Evolutionary conservation across 2,888 invertebrate genomes (phyloP), one percentile per base, ranked within the genome.

Genomic region (Leistus spinibarbis): DNA sequence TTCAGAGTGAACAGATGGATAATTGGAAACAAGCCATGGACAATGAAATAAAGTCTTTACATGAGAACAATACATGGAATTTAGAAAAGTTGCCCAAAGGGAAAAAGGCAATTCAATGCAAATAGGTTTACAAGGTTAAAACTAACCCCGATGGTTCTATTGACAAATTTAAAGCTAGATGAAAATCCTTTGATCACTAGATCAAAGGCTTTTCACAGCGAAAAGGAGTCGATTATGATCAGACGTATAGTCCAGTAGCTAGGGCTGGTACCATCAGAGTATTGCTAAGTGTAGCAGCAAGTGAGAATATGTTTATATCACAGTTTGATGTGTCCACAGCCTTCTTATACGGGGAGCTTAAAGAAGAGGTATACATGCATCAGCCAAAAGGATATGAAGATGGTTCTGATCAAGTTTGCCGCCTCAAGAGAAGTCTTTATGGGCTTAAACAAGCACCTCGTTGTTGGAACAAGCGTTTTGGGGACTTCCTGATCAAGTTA

Each of bases 301-400:
- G n/a, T n/a, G 77, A 78, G 9, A 54, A 73, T 4, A 63, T 65
- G 13, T 53, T 76, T 40, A 76, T 23, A 67, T 23, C 82, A 10
- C 77, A 82, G 74, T 53, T 78, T 76, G 60, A 81, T 79, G 75
- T 83, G 0, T 81, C 81, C 76, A 82, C 77, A 81, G 81, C 5
- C 70, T 83, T 13, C 74, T 81, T 77, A n/a, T n/a, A n/a, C n/a
- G n/a, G n/a, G n/a, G n/a, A n/a, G n/a, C n/a, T n/a, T n/a, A n/a
- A n/a, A n/a, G n/a, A n/a, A n/a, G n/a, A n/a, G n/a, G n/a, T n/a
- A n/a, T n/a, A n/a, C n/a, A n/a, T n/a, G n/a, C n/a, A n/a, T n/a
- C n/a, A n/a, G n/a, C n/a, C n/a, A n/a, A n/a, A n/a, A n/a, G n/a
- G n/a, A n/a, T n/a, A n/a, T n/a, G n/a, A n/a, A n/a, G n/a, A n/a